Conservation (phyloP, 2,888 invertebrate genomes). For the Campoplex capitator region DNA sequence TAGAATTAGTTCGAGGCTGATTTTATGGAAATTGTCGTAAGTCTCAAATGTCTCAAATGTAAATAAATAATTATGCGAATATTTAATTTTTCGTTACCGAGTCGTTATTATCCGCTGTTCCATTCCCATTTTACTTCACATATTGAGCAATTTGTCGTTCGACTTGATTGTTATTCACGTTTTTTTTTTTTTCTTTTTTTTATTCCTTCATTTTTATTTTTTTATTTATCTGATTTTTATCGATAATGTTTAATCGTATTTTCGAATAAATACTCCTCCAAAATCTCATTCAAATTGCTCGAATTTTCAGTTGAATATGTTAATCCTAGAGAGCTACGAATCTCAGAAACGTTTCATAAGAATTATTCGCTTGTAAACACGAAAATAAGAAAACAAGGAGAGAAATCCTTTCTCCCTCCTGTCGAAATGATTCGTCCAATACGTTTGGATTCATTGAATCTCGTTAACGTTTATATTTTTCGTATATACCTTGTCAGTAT, state of each 20-base stretch:
- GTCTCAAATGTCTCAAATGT: neutral
- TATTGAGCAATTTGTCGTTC: neutral
- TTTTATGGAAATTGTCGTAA: neutral
- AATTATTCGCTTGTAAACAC: neutral
- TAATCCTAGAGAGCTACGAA: neutral
- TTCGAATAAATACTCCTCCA: neutral
- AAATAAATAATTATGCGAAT: slow-evolving; percentile 3
- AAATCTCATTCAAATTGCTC: neutral
- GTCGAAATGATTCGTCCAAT: neutral
- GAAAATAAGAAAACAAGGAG: neutral
- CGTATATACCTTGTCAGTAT: neutral
- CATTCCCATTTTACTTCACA: neutral
- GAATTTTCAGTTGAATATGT: neutral
- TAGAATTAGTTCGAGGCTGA: slow-evolving; percentile 10
- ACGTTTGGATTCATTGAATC: neutral
- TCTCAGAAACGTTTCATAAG: neutral
- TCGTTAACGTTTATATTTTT: neutral
- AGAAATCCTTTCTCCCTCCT: neutral
- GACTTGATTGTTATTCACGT: neutral
- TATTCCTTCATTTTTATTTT: neutral
- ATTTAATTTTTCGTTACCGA: neutral
- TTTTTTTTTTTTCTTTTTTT: neutral
- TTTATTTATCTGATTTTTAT: neutral
- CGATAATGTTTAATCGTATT: neutral
- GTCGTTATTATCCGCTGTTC: neutral